These are phyloP conservation scores for Perognathus longimembris DNA, from an alignment of 2,113 vertebrate species.

Conservation along the genomic window DNA sequence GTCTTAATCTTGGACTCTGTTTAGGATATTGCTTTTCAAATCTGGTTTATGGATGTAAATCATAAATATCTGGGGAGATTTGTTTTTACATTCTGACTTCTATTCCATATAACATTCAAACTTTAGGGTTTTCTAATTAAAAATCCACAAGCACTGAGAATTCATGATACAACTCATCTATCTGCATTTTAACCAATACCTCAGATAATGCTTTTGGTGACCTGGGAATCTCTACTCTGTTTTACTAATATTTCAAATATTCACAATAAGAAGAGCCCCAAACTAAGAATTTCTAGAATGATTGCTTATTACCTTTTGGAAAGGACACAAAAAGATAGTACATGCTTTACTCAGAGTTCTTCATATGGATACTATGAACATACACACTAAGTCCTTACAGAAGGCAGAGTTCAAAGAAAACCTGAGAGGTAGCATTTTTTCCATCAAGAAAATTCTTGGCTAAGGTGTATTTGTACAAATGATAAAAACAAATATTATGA, in stretches of 20 bases:
- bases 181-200: not conserved
- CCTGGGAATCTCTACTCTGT: not conserved
- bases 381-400: not conserved
- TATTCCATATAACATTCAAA: not conserved
- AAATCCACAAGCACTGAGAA: not conserved
- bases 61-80: not conserved
- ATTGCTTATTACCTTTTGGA: not conserved
- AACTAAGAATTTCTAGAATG: not conserved
- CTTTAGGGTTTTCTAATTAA: not conserved
- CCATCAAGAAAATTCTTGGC: not conserved
- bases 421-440: not conserved
- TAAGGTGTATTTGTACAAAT: not conserved
- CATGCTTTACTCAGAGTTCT: not conserved
- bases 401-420: constrained; percentile 21
- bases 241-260: not conserved
- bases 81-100: constrained; percentile 11
- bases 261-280: not conserved
- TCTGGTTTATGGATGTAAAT: not conserved
- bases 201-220: not conserved
- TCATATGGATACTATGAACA: not conserved
- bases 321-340: constrained; percentile 16
- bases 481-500: not conserved
- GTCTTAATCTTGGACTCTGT: not conserved
- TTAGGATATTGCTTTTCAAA: not conserved
- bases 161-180: not conserved